Conservation (phyloP, 1,140 invertebrate species). For the Schlechtendalia chinensis region DNA sequence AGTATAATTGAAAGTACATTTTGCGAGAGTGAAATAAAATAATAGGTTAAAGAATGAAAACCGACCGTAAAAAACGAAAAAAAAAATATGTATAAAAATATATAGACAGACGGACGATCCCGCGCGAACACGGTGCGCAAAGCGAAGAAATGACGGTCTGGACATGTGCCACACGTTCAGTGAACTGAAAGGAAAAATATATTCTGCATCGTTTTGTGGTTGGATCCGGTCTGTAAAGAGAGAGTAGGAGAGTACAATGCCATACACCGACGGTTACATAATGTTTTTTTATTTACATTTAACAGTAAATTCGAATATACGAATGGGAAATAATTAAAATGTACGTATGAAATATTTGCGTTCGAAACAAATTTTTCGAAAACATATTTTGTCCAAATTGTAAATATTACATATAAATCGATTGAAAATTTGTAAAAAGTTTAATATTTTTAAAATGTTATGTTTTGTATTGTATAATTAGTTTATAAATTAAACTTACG, state of each 20-base stretch:
- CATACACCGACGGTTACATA: neutral
- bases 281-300: neutral
- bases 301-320: conserved; percentile 8
- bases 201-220: neutral
- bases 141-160: conserved; percentile 27
- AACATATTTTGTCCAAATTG: too few relatives aligned
- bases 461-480: too few relatives aligned
- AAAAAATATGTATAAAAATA: neutral
- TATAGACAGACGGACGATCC: neutral
- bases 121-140: neutral
- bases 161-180: conserved; percentile 27
- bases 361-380: neutral
- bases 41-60: neutral
- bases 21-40: neutral
- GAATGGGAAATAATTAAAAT: conserved; percentile 7
- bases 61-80: neutral
- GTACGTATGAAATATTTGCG: neutral
- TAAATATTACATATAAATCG: too few relatives aligned
- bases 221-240: neutral
- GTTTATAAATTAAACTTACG: too few relatives aligned
- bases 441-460: too few relatives aligned
- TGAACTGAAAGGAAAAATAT: conserved; percentile 43
- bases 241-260: conserved; percentile 37
- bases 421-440: too few relatives aligned
- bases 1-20: neutral